Evolutionary conservation across 1,140 invertebrate species (phyloP).

Genomic region (Nilaparvata lugens): DNA sequence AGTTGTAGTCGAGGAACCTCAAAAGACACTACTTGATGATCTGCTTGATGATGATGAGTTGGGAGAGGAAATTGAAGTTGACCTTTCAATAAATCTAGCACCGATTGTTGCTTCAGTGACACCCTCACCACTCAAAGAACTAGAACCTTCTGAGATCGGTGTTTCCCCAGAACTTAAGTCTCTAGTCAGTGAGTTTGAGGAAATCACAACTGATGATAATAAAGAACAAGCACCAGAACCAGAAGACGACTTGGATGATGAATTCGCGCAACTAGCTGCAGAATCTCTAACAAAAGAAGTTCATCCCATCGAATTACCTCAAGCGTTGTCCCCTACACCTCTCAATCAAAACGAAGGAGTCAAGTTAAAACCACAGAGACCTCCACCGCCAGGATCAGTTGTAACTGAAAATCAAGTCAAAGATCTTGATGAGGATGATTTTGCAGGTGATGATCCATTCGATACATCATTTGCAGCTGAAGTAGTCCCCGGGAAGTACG

Average conservation of each 20-base stretch:
- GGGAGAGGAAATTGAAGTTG: conserved; percentile 16
- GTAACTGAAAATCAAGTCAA: not conserved
- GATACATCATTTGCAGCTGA: conserved; percentile 76
- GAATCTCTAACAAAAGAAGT: conserved; percentile 50
- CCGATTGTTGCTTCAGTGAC: not conserved
- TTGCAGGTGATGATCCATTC: conserved; percentile 55
- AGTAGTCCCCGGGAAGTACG: conserved; percentile 56
- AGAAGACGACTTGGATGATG: conserved; percentile 49
- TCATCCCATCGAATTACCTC: not conserved
- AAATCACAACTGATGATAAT: not conserved
- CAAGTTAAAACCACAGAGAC: conserved; percentile 15
- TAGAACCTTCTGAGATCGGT: not conserved
- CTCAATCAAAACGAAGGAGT: not conserved
- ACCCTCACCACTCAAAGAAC: conserved; percentile 9
- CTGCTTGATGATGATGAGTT: conserved; percentile 59
- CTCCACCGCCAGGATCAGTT: conserved; percentile 10
- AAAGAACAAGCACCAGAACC: conserved; percentile 19
- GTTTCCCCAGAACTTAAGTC: not conserved
- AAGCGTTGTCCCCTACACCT: conserved; percentile 5
- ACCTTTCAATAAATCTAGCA: conserved; percentile 14
- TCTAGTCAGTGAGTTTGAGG: conserved; percentile 10
- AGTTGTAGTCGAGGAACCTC: conserved; percentile 32
- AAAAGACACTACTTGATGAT: conserved; percentile 63
- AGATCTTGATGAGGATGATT: not conserved
- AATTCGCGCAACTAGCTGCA: conserved; percentile 62